phyloP scores from a whole-genome alignment of 1,140 invertebrate species.

The Leptonema lineaticorne region DNA sequence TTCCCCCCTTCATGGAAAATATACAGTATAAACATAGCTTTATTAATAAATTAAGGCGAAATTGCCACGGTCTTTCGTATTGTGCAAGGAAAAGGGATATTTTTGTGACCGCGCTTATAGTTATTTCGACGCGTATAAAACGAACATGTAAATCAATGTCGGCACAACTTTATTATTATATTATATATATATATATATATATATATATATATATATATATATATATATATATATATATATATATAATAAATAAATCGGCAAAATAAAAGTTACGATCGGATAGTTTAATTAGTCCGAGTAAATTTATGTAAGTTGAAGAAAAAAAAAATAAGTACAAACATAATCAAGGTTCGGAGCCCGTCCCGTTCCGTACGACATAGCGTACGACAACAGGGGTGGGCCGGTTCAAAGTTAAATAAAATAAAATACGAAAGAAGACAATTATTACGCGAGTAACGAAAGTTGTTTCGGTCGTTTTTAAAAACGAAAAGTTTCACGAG shows the following conservation, averaged over 20 bases:
- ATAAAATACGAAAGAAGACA: background rate
- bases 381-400: background rate
- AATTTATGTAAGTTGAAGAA: too few species aligned
- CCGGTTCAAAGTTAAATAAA: background rate
- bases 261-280: background rate
- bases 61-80: background rate
- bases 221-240: background rate
- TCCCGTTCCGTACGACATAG: too few species aligned
- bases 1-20: too few species aligned
- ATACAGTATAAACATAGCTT: constrained; percentile 12
- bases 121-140: background rate
- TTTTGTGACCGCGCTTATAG: background rate
- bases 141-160: background rate
- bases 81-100: background rate
- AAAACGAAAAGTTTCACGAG: background rate
- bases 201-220: background rate
- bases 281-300: background rate
- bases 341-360: too few species aligned
- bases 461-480: constrained; percentile 2
- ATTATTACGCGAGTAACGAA: background rate
- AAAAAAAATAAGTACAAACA: too few species aligned
- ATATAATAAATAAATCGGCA: background rate
- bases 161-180: too few species aligned
- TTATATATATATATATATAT: background rate
- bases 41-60: constrained; percentile 7